Percentiles rank a stretch among this genome's conserved stretches.
Evolutionary conservation across 2,113 vertebrate species (phyloP).

Genomic region (Rhea pennata): DNA sequence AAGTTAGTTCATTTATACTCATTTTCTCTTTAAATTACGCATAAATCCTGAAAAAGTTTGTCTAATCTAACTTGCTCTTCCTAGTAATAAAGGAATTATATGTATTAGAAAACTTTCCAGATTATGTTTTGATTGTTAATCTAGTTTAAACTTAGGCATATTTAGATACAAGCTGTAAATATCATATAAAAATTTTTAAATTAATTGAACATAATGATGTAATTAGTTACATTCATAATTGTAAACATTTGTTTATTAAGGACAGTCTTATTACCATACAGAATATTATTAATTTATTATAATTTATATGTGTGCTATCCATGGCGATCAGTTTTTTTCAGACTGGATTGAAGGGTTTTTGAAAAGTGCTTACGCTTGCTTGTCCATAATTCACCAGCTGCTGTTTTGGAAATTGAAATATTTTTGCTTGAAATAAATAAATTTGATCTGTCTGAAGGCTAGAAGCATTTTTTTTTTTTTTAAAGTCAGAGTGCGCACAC

Average conservation of each 20-base stretch:
- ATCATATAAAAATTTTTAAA: neutral
- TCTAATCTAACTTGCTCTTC: no score
- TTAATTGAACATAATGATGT: neutral
- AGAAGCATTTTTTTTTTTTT: rapidly evolving
- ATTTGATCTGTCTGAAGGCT: rapidly evolving
- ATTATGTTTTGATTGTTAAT: neutral
- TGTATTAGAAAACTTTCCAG: neutral
- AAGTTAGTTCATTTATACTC: rapidly evolving
- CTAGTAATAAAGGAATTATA: neutral
- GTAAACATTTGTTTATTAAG: neutral
- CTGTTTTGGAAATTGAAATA: neutral
- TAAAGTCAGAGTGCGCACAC: neutral
- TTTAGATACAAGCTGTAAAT: neutral
- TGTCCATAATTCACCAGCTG: neutral
- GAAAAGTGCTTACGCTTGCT: neutral
- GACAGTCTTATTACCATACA: no score
- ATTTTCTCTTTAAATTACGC: neutral
- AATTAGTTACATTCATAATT: neutral
- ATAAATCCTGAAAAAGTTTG: rapidly evolving
- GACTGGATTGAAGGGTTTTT: neutral
- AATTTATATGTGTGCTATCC: neutral
- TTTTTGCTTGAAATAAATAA: neutral
- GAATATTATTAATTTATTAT: neutral
- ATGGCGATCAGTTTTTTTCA: rapidly evolving
- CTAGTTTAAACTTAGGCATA: neutral